These are phyloP conservation scores for Mionectes macconnelli DNA, from an alignment of 2,113 vertebrate species.

Conservation along the genomic window DNA sequence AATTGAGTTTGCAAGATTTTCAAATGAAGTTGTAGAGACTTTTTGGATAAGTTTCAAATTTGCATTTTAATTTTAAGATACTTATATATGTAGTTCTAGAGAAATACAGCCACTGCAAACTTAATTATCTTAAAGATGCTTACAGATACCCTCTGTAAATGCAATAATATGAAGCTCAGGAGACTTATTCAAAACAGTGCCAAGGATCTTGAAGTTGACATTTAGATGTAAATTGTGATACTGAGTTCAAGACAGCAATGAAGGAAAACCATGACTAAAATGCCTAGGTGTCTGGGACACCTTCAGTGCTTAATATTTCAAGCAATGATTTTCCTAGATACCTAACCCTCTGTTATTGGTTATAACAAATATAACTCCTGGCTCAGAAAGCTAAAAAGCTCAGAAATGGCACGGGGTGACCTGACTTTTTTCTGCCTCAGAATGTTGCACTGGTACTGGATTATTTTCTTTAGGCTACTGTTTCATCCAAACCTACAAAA, in stretches of 20 bases:
- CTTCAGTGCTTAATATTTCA: background rate
- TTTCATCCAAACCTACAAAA: background rate
- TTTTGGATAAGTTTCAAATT: background rate
- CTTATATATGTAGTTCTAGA: background rate
- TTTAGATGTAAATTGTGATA: background rate
- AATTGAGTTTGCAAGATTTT: background rate
- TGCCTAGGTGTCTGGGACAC: background rate
- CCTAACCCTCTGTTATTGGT: background rate
- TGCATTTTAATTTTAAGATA: background rate
- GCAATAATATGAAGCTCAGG: background rate
- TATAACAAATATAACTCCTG: background rate
- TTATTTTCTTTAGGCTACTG: background rate
- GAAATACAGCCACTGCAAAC: background rate
- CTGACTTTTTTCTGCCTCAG: background rate
- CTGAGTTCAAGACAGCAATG: background rate
- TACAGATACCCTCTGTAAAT: background rate
- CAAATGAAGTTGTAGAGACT: background rate
- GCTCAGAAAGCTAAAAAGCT: background rate
- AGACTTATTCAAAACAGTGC: background rate
- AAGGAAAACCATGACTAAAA: background rate
- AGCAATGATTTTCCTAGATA: background rate
- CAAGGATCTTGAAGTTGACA: background rate
- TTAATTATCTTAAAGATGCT: background rate
- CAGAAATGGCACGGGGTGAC: background rate
- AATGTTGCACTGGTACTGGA: background rate